Evolutionary conservation across 1,140 invertebrate species (phyloP), one percentile per base, ranked within the genome.

Genomic region (Solen grandis): DNA sequence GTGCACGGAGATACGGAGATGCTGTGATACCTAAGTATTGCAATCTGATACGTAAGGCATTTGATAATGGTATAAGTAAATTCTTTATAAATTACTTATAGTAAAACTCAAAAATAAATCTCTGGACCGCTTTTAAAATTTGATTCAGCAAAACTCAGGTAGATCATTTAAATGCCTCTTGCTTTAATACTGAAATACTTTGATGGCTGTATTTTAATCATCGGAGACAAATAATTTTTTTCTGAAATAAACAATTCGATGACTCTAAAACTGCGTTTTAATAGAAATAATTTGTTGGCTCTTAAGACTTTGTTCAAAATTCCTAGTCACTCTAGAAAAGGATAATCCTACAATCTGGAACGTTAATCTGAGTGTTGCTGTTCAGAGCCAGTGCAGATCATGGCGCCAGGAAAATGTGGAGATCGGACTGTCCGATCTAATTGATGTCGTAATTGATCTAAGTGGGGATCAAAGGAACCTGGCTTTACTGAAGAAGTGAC

Each of bases 371-470:
- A 46, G 8, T 10, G 41, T 46, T 8, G 8, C 19, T 46, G 8
- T 10, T 8, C 8, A 46, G 41, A 46, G 19, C 8, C 41, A 10
- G 41, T 46, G 41, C 41, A 10, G 19, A 46, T 46, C 41, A 46
- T 46, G 41, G 41, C 41, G n/a, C n/a, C n/a, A n/a, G n/a, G 8
- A 19, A 46, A 46, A 19, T 10, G 41, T 10, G 41, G 19, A 46
- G 41, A 46, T 46, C 41, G 19, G 8, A 19, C 8, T 46, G 41
- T 46, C 41, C 19, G 73, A 76, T 76, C 14, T 65, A 54, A 76
- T 76, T 57, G 29, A 13, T 46, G n/a, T 27, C 14, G 57, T 75
- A 75, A 75, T 75, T 60, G 38, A 62, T 76, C 36, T 46, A 60
- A 14, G 13, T 25, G 33, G 14, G 33, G 25, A 63, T 76, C 73